Evolutionary conservation across 2,888 invertebrate species (phyloP), one percentile per base, ranked within the genome.

Genomic region (Andrena chrysosceles): DNA sequence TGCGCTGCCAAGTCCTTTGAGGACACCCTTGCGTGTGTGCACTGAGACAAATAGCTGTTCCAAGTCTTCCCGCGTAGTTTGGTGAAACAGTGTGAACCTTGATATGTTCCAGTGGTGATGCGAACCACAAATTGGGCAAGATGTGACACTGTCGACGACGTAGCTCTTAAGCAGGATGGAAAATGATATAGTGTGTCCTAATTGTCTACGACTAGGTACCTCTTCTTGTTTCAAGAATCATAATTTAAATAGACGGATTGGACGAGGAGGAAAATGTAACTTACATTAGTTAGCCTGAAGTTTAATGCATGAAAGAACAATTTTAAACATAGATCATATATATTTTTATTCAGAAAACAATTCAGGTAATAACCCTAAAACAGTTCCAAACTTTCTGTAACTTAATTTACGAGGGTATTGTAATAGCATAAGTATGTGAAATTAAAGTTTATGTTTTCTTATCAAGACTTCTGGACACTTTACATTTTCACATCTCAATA

Each of bases 1-100:
- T 56, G 74, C 62, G 49, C 70, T n/a, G 35, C 69, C 66, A 23
- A 6, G 13, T 20, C 26, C 35, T 64, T 56, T 66, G 33, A 54
- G 63, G 10, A 35, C 35, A 26, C 31, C 10, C 31, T 49, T 10
- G 23, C 49, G 29, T 3, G 31, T 67, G 31, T 20, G 20, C 23
- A 26, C 26, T 33, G 16, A 10, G 68, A 29, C 68, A 69, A 76
- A 60, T 68, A 52, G 20, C 20, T 23, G 54, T 20, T 8, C 54
- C 20, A 20, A n/a, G 23, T 10, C 6, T 20, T 0, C 7, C n/a
- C 20, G 20, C 54, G n/a, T 8, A 54, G 54, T 54, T 54, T 20
- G 23, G 8, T 54, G 16, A 52, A 52, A 52, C 52, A 52, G 20
- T 20, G 52, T 5, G 42, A 42, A 16, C 4, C 16, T 42, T 42